Evolutionary conservation across 2,888 invertebrate genomes (phyloP), one percentile per base, ranked within the genome.

Genomic region (Pseudanteris insignis): DNA sequence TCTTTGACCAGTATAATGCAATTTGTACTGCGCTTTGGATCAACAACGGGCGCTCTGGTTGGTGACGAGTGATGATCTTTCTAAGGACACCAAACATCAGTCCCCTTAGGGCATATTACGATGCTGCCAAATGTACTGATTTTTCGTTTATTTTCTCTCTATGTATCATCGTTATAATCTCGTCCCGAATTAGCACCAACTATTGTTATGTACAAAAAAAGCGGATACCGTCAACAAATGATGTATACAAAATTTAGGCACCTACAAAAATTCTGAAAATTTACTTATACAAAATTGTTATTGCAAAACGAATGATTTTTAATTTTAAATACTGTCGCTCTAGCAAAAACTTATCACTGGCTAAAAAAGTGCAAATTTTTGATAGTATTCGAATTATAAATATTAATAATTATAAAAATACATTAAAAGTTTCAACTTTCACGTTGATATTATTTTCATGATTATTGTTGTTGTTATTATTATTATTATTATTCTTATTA

Each of bases 51-150:
- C 10, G 24, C 28, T 55, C 9, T 10, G 12, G 32, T 48, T 34
- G 43, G 36, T 33, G 32, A 9, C 30, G 14, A 47, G 38, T 26
- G 43, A 43, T 9, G 33, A 18, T 10, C 21, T 33, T 6, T 26
- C n/a, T 10, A 24, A 44, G 24, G 33, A 40, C 26, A 33, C 51
- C 40, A 46, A 46, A 58, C 44, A 46, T 51, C 34, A 36, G 32
- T 48, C 37, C 34, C 38, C 18, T 43, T 51, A 40, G 51, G 51
- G 51, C 33, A 58, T 50, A 58, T 38, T 33, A 43, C 43, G 40
- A 58, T 25, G 58, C 58, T 58, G 58, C 58, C 58, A 58, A 58
- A 58, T 13, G 58, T 58, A 58, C 44, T 50, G 50, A 50, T 44
- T 58, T 44, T 50, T 28, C 26, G 13, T 28, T 50, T 38, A 29